Evolutionary conservation across 2,113 vertebrate species (phyloP).

Genomic region (Neoarius graeffei): DNA sequence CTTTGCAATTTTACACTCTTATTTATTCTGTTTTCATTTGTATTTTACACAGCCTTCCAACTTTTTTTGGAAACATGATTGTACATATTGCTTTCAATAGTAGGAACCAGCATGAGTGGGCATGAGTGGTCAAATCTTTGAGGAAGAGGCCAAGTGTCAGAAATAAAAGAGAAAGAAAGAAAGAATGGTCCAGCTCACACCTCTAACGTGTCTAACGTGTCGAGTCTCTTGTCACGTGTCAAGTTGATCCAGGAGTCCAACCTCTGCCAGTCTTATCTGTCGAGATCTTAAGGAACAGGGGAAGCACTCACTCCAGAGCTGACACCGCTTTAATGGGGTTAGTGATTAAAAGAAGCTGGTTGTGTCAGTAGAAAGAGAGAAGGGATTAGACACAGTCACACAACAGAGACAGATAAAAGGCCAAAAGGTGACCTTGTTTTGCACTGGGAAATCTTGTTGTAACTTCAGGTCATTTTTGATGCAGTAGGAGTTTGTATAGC

Average conservation of each 20-base stretch:
- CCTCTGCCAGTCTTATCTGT: constrained; percentile 36
- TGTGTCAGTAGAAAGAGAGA: constrained; percentile 67
- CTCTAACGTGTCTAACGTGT: not conserved
- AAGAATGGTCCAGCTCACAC: constrained; percentile 14
- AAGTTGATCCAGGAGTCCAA: constrained; percentile 14
- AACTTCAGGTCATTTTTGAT: not conserved
- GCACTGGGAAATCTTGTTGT: not conserved
- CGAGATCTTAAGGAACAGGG: constrained; percentile 44
- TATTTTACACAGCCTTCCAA: too few relatives aligned
- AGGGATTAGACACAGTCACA: constrained; percentile 73
- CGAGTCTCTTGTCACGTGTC: not conserved
- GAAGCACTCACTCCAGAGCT: constrained; percentile 73
- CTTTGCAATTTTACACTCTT: too few relatives aligned
- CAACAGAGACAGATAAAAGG: constrained; percentile 56
- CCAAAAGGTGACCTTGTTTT: not conserved
- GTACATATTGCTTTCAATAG: not conserved
- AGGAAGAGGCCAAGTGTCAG: not conserved
- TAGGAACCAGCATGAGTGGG: not conserved
- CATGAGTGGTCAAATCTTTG: not conserved
- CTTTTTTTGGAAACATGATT: too few relatives aligned
- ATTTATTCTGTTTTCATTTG: too few relatives aligned
- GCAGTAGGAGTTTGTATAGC: not conserved
- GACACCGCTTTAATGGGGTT: constrained; percentile 79
- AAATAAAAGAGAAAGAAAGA: not conserved
- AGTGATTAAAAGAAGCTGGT: constrained; percentile 84